Percentiles rank a stretch among this genome's conserved stretches.
Evolutionary conservation across 1,140 invertebrate species (phyloP).

Genomic region (Drosophila quadrilineata): DNA sequence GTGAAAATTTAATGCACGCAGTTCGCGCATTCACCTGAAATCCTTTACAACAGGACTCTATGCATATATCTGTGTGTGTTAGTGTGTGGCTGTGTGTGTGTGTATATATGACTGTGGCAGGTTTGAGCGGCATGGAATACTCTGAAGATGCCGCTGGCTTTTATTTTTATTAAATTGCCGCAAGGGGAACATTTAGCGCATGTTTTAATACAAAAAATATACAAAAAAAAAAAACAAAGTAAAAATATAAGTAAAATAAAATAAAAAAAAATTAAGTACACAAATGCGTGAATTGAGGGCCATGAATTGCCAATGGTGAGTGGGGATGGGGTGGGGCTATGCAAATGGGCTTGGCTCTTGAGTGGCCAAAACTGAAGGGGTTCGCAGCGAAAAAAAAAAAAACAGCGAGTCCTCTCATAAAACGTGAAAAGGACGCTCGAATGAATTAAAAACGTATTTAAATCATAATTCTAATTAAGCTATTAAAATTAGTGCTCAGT

Average conservation of each 20-base stretch:
- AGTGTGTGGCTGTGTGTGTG: neutral
- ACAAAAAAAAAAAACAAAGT: conserved; percentile 14
- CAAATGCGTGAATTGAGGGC: conserved; percentile 16
- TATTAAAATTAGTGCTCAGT: neutral
- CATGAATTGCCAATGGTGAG: conserved; percentile 24
- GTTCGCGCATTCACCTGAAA: conserved; percentile 37
- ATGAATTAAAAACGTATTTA: conserved; percentile 22
- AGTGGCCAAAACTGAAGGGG: conserved; percentile 26
- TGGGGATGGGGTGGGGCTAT: neutral
- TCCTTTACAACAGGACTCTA: too few species aligned
- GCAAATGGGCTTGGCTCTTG: neutral
- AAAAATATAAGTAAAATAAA: too few species aligned
- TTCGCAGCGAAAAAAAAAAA: neutral
- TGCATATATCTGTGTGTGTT: conserved; percentile 5
- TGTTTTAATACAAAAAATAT: conserved; percentile 53
- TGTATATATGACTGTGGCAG: neutral
- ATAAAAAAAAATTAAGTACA: conserved; percentile 7
- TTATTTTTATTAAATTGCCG: conserved; percentile 76
- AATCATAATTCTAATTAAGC: conserved; percentile 5
- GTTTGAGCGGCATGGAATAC: neutral
- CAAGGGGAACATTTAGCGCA: conserved; percentile 74
- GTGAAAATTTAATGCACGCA: conserved; percentile 71
- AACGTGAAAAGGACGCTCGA: conserved; percentile 9
- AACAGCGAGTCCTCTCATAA: conserved; percentile 20
- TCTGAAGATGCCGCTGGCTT: conserved; percentile 53